Percentiles rank a stretch among this genome's conserved stretches.
These are phyloP conservation scores for Diadromus collaris DNA, from an alignment of 2,888 invertebrate species.

Conservation along the genomic window DNA sequence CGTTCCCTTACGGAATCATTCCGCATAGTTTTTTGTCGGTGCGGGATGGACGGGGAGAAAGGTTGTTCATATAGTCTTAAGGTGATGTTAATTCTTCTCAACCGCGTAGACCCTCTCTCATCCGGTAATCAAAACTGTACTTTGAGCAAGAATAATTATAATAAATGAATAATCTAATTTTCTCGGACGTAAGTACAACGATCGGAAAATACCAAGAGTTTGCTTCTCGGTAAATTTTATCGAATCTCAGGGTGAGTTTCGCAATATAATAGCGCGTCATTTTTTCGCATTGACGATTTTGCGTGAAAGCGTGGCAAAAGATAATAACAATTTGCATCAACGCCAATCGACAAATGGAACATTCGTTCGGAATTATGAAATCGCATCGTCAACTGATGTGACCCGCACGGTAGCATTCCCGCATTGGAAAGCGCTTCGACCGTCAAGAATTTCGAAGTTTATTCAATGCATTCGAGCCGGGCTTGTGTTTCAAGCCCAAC, in stretches of 20 bases:
- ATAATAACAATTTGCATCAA: slow-evolving; percentile 18
- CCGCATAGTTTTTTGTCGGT: too few relatives aligned
- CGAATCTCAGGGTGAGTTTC: neutral
- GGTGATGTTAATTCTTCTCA: too few relatives aligned
- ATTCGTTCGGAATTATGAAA: slow-evolving; percentile 27
- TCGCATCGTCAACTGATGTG: slow-evolving; percentile 3
- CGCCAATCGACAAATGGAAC: slow-evolving; percentile 18
- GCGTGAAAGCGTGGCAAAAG: slow-evolving; percentile 21
- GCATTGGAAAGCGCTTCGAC: slow-evolving; percentile 27
- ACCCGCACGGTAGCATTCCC: slow-evolving; percentile 41
- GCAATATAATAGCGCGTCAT: neutral
- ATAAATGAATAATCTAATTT: neutral
- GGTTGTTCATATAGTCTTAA: too few relatives aligned
- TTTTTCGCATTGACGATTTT: slow-evolving; percentile 18
- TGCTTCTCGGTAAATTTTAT: neutral
- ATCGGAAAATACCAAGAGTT: neutral
- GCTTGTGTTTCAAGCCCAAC: slow-evolving; percentile 30
- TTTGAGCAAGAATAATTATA: neutral
- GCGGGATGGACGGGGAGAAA: too few relatives aligned
- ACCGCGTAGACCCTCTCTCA: too few relatives aligned
- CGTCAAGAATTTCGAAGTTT: slow-evolving; percentile 39
- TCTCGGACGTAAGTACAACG: neutral
- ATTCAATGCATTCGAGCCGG: slow-evolving; percentile 1
- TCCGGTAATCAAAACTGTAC: too few relatives aligned
- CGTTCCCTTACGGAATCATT: too few relatives aligned